Evolutionary conservation across 37 sponge, comb jelly and placozoan species (phyloP).

Genomic region (Cliona cf. orientalis): DNA sequence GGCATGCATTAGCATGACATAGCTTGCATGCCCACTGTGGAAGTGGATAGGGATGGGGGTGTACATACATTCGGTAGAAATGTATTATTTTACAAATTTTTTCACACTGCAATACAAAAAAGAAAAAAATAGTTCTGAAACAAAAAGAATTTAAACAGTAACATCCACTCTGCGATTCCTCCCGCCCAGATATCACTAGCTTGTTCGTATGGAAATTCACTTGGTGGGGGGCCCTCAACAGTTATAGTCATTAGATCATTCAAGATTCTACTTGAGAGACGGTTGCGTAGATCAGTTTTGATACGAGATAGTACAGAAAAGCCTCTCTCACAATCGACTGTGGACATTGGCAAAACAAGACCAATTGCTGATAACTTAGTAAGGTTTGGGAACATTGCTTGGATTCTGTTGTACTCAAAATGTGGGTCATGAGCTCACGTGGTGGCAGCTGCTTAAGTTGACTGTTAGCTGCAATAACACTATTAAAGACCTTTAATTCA

Average conservation of each 20-base stretch:
- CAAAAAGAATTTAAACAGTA: too few species aligned
- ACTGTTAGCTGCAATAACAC: background rate
- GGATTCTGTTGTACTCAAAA: background rate
- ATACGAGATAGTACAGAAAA: conserved; percentile 28
- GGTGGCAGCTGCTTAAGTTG: background rate
- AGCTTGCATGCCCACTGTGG: too few species aligned
- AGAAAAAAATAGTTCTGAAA: too few species aligned
- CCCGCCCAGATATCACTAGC: too few species aligned
- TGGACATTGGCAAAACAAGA: conserved; percentile 31
- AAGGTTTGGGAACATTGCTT: conserved; percentile 13
- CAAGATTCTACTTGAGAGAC: conserved; percentile 1
- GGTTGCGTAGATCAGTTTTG: conserved; percentile 45
- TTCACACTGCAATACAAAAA: too few species aligned
- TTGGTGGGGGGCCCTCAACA: too few species aligned
- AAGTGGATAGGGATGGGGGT: too few species aligned
- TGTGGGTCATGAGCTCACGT: background rate
- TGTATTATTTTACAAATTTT: too few species aligned
- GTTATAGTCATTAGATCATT: conserved; percentile 19
- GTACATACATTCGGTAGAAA: too few species aligned
- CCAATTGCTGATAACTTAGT: conserved; percentile 21
- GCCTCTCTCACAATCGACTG: conserved; percentile 34
- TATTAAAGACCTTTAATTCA: conserved; percentile 18
- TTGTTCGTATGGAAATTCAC: too few species aligned
- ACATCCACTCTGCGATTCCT: too few species aligned
- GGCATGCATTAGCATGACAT: too few species aligned